phyloP scores from a whole-genome alignment of 2,888 invertebrate species.

The Parascotia fuliginaria region DNA sequence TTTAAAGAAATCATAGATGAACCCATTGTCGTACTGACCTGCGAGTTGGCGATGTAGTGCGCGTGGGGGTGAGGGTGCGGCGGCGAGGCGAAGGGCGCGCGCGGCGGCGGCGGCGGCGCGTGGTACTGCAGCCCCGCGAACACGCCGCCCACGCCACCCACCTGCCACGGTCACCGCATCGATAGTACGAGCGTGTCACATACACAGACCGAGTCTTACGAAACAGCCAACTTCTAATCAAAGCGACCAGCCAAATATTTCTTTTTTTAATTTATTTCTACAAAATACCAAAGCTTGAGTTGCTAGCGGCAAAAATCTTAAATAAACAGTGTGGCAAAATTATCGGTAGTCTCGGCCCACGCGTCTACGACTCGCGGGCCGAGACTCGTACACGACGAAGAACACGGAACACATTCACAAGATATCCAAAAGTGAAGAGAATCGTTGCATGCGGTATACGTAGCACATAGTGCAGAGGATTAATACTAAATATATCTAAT shows the following conservation, averaged over 20 bases:
- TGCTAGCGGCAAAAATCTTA: slow-evolving; percentile 71
- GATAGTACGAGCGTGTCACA: too few species aligned
- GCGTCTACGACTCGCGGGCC: slow-evolving; percentile 49
- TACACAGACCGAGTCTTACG: slow-evolving; percentile 64
- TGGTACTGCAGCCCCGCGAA: slow-evolving; percentile 78
- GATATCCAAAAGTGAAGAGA: slow-evolving; percentile 63
- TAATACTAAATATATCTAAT: slow-evolving; percentile 51
- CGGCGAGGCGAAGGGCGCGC: slow-evolving; percentile 71
- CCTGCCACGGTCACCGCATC: too few species aligned
- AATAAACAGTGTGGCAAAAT: slow-evolving; percentile 62
- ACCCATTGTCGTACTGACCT: slow-evolving; percentile 52
- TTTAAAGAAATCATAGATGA: too few species aligned
- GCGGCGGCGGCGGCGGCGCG: slow-evolving; percentile 62
- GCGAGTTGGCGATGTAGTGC: slow-evolving; percentile 71
- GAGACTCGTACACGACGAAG: slow-evolving; percentile 50
- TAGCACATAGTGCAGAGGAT: too few species aligned
- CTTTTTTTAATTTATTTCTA: slow-evolving; percentile 60
- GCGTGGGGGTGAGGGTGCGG: slow-evolving; percentile 70
- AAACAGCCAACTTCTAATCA: slow-evolving; percentile 76
- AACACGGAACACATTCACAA: slow-evolving; percentile 75
- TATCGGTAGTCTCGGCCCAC: slow-evolving; percentile 50
- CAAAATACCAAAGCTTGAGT: slow-evolving; percentile 69
- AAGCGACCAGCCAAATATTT: slow-evolving; percentile 82
- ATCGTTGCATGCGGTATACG: slow-evolving; percentile 73
- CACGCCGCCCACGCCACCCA: slow-evolving; percentile 76